A percentile compares a stretch with the other conserved stretches of the same genome.
Evolutionary conservation across 2,113 vertebrate species (phyloP).

Genomic region (Bambusicola thoracicus): DNA sequence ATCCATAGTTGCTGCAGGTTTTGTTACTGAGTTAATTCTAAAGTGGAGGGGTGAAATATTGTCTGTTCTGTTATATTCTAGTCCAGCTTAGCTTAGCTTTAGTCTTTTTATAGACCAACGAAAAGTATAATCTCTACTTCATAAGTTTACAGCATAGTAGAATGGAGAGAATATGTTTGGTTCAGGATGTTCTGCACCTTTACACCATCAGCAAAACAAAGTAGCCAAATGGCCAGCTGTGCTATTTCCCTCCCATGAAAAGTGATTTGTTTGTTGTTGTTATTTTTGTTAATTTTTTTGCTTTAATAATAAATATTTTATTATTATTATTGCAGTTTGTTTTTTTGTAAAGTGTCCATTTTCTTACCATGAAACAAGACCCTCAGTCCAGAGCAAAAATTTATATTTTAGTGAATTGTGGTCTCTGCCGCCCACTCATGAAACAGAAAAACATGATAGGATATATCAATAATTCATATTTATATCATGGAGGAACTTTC

Average conservation of each 20-base stretch:
- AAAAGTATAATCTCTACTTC: neutral
- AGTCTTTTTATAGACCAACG: neutral
- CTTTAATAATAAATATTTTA: neutral
- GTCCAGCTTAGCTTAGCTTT: neutral
- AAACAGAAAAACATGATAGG: neutral
- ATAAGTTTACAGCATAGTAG: neutral
- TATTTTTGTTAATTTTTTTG: neutral
- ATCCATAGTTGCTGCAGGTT: neutral
- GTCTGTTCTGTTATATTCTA: neutral
- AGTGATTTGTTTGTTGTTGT: neutral
- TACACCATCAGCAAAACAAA: neutral
- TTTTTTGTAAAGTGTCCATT: neutral
- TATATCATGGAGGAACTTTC: neutral
- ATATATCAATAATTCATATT: neutral
- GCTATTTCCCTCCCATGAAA: neutral
- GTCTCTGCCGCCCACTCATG: neutral
- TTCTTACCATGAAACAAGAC: neutral
- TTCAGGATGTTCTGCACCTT: neutral
- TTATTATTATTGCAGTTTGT: neutral
- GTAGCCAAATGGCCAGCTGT: neutral
- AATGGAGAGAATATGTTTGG: neutral
- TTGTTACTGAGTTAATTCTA: neutral
- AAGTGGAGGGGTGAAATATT: neutral
- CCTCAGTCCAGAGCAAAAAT: neutral
- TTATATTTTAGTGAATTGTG: neutral